A percentile compares a stretch with the other conserved stretches of the same genome.
Conservation (phyloP, 1,140 invertebrate species). For the Streblospio benedicti region DNA sequence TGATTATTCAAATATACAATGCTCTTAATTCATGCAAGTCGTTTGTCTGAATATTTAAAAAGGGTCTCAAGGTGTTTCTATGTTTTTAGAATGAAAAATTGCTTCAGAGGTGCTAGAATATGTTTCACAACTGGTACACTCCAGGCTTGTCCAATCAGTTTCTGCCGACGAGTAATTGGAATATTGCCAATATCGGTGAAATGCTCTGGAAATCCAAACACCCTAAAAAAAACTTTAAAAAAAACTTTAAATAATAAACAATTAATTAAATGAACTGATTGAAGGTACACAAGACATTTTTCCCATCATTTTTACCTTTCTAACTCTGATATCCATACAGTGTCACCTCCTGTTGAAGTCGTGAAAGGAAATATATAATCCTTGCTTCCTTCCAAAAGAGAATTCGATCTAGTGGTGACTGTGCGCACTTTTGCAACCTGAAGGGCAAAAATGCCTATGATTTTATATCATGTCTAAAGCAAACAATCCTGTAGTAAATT, state of each 20-base stretch:
- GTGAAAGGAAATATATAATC: conserved; percentile 46
- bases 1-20: too few relatives aligned
- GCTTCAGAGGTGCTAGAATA: conserved; percentile 32
- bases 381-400: conserved; percentile 44
- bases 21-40: too few relatives aligned
- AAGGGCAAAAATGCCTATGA: conserved; percentile 9
- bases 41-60: too few relatives aligned
- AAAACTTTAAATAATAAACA: too few relatives aligned
- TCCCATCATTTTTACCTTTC: conserved; percentile 49
- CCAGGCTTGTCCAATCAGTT: conserved; percentile 53
- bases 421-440: conserved; percentile 51
- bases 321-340: conserved; percentile 54
- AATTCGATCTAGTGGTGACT: conserved; percentile 52
- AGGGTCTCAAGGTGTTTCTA: too few relatives aligned
- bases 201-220: conserved; percentile 56
- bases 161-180: conserved; percentile 45
- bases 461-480: too few relatives aligned
- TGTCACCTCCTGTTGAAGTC: conserved; percentile 50
- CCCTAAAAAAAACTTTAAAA: too few relatives aligned
- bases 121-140: conserved; percentile 47
- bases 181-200: conserved; percentile 55
- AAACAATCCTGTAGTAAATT: too few relatives aligned
- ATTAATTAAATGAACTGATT: too few relatives aligned
- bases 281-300: too few relatives aligned
- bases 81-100: too few relatives aligned